Evolutionary conservation across 2,888 invertebrate genomes (phyloP).

Genomic region (Linnaemya tessellans): DNA sequence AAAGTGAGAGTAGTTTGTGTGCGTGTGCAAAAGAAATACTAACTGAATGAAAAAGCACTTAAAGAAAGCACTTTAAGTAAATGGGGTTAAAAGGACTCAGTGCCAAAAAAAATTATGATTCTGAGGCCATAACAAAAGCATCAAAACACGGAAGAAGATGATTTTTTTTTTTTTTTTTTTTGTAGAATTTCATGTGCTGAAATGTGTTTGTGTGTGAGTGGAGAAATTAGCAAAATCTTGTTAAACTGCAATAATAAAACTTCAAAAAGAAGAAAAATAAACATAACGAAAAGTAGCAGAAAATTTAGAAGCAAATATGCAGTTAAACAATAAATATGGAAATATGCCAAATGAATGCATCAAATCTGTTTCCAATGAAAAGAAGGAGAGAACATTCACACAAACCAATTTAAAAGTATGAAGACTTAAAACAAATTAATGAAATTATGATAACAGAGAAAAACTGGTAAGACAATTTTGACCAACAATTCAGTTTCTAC

Average conservation of each 20-base stretch:
- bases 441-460: slow-evolving; percentile 11
- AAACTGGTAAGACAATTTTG: not conserved
- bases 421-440: slow-evolving; percentile 25
- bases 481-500: too few species aligned
- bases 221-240: slow-evolving; percentile 68
- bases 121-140: slow-evolving; percentile 43
- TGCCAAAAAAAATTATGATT: slow-evolving; percentile 53
- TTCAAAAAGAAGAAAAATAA: not conserved
- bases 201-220: slow-evolving; percentile 2
- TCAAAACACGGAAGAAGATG: slow-evolving; percentile 21
- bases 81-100: slow-evolving; percentile 68
- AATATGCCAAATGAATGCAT: slow-evolving; percentile 49
- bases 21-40: slow-evolving; percentile 29
- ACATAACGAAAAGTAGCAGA: not conserved
- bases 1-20: not conserved
- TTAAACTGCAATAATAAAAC: slow-evolving; percentile 45
- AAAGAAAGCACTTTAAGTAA: slow-evolving; percentile 72
- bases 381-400: not conserved
- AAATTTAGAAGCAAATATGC: slow-evolving; percentile 17
- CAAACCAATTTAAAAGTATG: slow-evolving; percentile 38
- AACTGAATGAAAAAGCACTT: slow-evolving; percentile 72
- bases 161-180: slow-evolving; percentile 39
- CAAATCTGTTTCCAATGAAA: slow-evolving; percentile 39
- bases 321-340: slow-evolving; percentile 33
- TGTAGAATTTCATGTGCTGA: slow-evolving; percentile 31